phyloP scores from a whole-genome alignment of 2,888 invertebrate species.

The Anthoptus insignis region DNA sequence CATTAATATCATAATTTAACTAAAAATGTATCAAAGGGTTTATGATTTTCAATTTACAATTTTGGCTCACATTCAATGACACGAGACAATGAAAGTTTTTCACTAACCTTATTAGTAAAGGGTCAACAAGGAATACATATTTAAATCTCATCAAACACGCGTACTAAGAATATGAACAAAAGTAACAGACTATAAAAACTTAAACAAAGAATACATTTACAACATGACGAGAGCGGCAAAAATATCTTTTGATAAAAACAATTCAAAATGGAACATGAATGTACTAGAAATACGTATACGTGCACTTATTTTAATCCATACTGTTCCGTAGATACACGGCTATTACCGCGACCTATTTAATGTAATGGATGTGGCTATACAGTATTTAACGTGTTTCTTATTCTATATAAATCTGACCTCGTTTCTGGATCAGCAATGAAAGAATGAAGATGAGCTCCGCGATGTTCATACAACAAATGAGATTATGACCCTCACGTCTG shows the following conservation, averaged over 20 bases:
- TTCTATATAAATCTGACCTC: slow-evolving; percentile 7
- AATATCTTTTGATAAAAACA: background rate
- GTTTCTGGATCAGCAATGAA: background rate
- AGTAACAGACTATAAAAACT: no score
- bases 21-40: slow-evolving; percentile 37
- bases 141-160: no score
- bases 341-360: slow-evolving; percentile 29
- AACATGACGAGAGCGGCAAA: background rate
- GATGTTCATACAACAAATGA: no score
- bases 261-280: background rate
- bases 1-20: slow-evolving; percentile 52
- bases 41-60: no score
- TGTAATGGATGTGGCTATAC: no score
- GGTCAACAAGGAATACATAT: no score
- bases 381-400: slow-evolving; percentile 1
- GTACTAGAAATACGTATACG: background rate
- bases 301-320: slow-evolving; percentile 27
- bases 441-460: no score
- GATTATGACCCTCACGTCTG: background rate
- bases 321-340: slow-evolving; percentile 9
- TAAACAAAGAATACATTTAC: background rate
- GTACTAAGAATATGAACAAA: no score
- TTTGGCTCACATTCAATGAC: no score
- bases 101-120: no score
- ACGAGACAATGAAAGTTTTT: no score